Evolutionary conservation across 2,113 vertebrate genomes (phyloP).

Genomic region (Tragelaphus buxtoni): DNA sequence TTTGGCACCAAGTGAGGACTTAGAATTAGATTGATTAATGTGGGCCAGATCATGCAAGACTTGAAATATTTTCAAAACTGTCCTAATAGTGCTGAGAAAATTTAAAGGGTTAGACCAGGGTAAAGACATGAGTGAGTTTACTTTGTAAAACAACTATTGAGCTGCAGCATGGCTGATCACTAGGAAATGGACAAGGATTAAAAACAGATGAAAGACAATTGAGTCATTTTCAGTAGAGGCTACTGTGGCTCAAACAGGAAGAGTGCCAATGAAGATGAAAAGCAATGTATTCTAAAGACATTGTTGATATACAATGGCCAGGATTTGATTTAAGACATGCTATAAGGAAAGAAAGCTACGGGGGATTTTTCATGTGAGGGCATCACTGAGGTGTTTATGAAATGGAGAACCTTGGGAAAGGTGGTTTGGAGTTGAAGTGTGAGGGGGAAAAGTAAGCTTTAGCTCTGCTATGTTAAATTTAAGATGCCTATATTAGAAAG

Average conservation of each 20-base stretch:
- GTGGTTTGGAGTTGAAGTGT: neutral
- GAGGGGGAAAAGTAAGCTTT: neutral
- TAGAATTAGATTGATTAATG: neutral
- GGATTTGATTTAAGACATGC: neutral
- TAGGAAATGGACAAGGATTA: neutral
- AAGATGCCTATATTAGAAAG: neutral
- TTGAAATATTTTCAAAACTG: neutral
- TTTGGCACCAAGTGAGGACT: neutral
- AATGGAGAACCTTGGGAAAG: neutral
- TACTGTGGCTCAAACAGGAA: neutral
- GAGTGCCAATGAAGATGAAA: neutral
- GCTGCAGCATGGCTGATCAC: neutral
- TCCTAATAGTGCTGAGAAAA: neutral
- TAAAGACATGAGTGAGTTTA: neutral
- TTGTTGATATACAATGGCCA: neutral
- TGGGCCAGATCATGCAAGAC: neutral
- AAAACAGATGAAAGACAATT: neutral
- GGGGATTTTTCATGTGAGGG: neutral
- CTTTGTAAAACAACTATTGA: neutral
- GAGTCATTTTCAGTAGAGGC: neutral
- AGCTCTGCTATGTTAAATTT: neutral
- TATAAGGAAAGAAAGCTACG: neutral
- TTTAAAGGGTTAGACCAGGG: neutral
- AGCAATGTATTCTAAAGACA: neutral
- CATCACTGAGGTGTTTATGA: neutral